Evolutionary conservation across 1,140 invertebrate genomes (phyloP).

Genomic region (Listronotus oregonensis): DNA sequence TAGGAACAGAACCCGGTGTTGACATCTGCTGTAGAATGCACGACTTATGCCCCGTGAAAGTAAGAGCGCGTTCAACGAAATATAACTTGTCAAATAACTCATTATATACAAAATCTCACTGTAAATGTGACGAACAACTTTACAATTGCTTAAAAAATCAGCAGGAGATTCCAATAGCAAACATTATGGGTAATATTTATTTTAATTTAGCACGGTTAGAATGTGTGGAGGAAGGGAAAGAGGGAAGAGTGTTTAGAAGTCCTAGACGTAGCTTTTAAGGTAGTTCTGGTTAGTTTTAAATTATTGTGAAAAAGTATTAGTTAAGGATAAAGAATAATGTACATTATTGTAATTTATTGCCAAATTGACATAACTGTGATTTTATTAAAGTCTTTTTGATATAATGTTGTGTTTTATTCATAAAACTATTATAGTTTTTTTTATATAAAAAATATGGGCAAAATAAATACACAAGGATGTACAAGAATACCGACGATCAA

Average conservation of each 20-base stretch:
- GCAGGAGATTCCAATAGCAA: slow-evolving; percentile 69
- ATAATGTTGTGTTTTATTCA: not conserved
- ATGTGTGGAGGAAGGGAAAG: slow-evolving; percentile 69
- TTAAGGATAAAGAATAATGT: too few species aligned
- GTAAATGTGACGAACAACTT: slow-evolving; percentile 81
- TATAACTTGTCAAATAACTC: slow-evolving; percentile 85
- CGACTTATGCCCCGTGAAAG: slow-evolving; percentile 78
- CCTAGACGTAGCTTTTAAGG: slow-evolving; percentile 47
- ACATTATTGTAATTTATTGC: slow-evolving; percentile 17
- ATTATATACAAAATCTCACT: slow-evolving; percentile 87
- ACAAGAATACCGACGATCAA: too few species aligned
- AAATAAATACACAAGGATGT: too few species aligned
- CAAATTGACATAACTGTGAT: slow-evolving; percentile 19
- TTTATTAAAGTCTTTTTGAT: slow-evolving; percentile 10
- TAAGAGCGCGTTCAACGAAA: slow-evolving; percentile 71
- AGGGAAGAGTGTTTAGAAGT: slow-evolving; percentile 40
- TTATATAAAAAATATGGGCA: too few species aligned
- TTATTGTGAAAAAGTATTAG: not conserved
- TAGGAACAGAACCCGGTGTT: slow-evolving; percentile 71
- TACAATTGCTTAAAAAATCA: slow-evolving; percentile 79
- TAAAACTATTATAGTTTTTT: too few species aligned
- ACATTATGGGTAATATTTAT: slow-evolving; percentile 82
- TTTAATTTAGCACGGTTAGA: slow-evolving; percentile 83
- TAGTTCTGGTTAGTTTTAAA: slow-evolving; percentile 3
- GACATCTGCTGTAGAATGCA: slow-evolving; percentile 86